Evolutionary conservation across 30 jellyfish, hydroid and myxozoan species (phyloP), one percentile per base, ranked within the genome.

Genomic region (Mastigias papua): DNA sequence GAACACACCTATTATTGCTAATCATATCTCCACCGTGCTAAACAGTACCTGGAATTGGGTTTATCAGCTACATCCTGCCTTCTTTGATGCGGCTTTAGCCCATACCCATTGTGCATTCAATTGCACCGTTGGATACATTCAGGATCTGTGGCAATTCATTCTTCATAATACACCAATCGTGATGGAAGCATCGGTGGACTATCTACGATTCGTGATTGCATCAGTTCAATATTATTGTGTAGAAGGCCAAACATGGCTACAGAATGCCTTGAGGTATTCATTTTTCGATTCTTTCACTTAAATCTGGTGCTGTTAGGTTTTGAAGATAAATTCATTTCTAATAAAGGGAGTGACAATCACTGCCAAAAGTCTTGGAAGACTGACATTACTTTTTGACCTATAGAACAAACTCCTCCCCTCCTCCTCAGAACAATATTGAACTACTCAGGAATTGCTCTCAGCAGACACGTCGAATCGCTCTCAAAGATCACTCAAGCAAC

Each of bases 211-310:
- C 50, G 64, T 34, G n/a, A 31, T 63, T 15, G 78, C 77, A 26
- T 19, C 46, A 1, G 8, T 67, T 20, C 90, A 90, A 62, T 61
- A 66, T 46, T 82, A 58, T 48, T 34, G 63, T 22, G 48, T 48
- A 0, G 80, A 62, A 3, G 97, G 94, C 19, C 94, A 81, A 75
- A 35, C 62, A 15, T 90, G 97, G 97, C 26, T 90, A 29, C 96
- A 88, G 22, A 46, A 80, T 49, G 35, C 49, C 48, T 28, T 80
- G 58, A 80, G 90, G 90, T 80, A n/a, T n/a, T n/a, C n/a, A n/a
- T n/a, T n/a, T n/a, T n/a, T n/a, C n/a, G n/a, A n/a, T n/a, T n/a
- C n/a, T n/a, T n/a, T n/a, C n/a, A n/a, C n/a, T n/a, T n/a, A n/a
- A n/a, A n/a, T n/a, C n/a, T n/a, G n/a, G n/a, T n/a, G n/a, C n/a